Percentiles rank a stretch among this genome's conserved stretches.
Conservation (phyloP, 23 tunicate genomes). For the Phallusia fumigata region DNA sequence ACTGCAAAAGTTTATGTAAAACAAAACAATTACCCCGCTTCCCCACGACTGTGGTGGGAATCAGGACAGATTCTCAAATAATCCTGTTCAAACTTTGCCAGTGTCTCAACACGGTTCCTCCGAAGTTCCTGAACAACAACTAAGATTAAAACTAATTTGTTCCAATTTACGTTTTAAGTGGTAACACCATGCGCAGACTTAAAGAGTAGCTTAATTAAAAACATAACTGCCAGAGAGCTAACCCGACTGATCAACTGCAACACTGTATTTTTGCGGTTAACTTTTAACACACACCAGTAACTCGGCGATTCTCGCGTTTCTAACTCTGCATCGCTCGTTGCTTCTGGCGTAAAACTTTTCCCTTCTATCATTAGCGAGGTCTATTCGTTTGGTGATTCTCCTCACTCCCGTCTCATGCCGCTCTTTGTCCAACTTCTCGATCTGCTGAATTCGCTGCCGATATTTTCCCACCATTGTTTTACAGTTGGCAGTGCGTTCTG, state of each 20-base stretch:
- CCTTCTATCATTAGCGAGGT: slow-evolving; percentile 24
- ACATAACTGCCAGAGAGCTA: too few species aligned
- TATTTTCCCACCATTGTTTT: slow-evolving; percentile 30
- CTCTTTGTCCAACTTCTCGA: slow-evolving; percentile 20
- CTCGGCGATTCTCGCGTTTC: slow-evolving; percentile 27
- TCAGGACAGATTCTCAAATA: background rate
- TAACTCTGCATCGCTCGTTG: slow-evolving; percentile 20
- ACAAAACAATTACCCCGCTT: background rate
- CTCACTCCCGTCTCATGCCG: slow-evolving; percentile 5
- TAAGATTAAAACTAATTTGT: too few species aligned
- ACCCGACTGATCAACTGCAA: too few species aligned
- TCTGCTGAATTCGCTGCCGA: slow-evolving; percentile 7
- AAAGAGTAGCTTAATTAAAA: too few species aligned
- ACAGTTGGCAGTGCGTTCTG: slow-evolving; percentile 24
- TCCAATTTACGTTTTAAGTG: too few species aligned
- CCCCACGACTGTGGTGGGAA: background rate
- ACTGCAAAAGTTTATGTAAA: too few species aligned
- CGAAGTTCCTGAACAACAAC: background rate
- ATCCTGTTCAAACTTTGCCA: background rate
- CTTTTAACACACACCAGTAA: slow-evolving; percentile 15
- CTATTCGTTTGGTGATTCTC: slow-evolving; percentile 12
- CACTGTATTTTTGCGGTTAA: too few species aligned
- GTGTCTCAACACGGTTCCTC: background rate
- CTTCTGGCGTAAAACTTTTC: slow-evolving; percentile 15
- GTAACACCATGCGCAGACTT: too few species aligned